phyloP scores from a whole-genome alignment of 2,113 vertebrate species.

The Lonchura striata region DNA sequence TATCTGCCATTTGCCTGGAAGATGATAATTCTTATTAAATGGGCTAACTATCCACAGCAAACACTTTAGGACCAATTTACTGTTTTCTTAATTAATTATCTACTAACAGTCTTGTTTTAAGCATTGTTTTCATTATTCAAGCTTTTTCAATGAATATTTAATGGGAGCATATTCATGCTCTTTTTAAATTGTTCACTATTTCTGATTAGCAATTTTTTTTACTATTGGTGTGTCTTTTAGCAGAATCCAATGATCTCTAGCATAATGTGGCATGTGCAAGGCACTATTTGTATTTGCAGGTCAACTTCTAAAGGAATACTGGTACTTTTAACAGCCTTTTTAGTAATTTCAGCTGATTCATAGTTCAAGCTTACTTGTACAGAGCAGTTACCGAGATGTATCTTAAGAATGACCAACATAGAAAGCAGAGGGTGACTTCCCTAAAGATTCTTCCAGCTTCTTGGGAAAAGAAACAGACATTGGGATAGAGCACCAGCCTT shows the following conservation, averaged over 20 bases:
- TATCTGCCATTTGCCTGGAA: constrained; percentile 6
- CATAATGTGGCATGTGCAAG: background rate
- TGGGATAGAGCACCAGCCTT: background rate
- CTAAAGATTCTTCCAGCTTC: background rate
- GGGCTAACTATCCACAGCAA: constrained; percentile 16
- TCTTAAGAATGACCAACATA: background rate
- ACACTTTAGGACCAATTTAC: constrained; percentile 23
- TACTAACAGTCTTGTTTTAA: constrained; percentile 20
- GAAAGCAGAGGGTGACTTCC: background rate
- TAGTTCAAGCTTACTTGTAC: background rate
- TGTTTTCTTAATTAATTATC: constrained; percentile 46
- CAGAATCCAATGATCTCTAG: background rate
- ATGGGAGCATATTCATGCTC: background rate
- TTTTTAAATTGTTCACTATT: background rate
- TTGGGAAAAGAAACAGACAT: background rate
- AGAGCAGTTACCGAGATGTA: background rate
- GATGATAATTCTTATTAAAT: constrained; percentile 29
- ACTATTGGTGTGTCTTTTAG: background rate
- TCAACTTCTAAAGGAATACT: background rate
- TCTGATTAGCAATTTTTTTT: background rate
- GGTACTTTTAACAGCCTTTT: background rate
- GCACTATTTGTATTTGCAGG: background rate
- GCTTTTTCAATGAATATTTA: constrained; percentile 59
- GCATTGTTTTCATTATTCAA: constrained; percentile 45
- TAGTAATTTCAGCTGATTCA: background rate